A percentile compares a stretch with the other conserved stretches of the same genome.
Evolutionary conservation across 2,797 vertebrate genomes (phyloP).

Genomic region (Crypturellus tataupa): DNA sequence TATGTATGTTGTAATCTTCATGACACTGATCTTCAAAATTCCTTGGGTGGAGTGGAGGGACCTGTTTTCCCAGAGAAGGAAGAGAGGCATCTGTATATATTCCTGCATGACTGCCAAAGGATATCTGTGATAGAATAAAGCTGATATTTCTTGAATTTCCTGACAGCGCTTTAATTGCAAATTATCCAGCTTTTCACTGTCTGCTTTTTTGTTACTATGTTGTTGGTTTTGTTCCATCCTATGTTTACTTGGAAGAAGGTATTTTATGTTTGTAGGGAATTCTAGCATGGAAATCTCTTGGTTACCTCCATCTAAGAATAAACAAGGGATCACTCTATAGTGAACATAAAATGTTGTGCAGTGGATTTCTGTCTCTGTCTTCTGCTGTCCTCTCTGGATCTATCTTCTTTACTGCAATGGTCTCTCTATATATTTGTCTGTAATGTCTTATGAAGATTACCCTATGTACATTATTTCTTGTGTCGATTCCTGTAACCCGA

Average conservation of each 20-base stretch:
- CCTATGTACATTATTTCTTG: not conserved
- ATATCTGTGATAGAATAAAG: not conserved
- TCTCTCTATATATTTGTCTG: not conserved
- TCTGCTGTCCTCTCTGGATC: not conserved
- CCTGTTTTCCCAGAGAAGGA: not conserved
- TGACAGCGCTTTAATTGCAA: not conserved
- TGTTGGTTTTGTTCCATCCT: not conserved
- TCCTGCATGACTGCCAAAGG: conserved; percentile 14
- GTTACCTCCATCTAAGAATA: not conserved
- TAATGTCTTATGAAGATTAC: not conserved
- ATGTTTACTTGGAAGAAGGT: not conserved
- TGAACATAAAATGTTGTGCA: fast-evolving
- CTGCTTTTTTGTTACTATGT: not conserved
- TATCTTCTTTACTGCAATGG: not conserved
- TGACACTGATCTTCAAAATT: not conserved
- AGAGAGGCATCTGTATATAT: not conserved
- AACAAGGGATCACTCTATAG: not conserved
- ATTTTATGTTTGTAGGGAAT: not conserved
- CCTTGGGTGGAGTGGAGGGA: not conserved
- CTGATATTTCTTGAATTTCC: not conserved
- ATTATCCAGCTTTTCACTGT: not conserved
- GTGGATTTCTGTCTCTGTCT: not conserved
- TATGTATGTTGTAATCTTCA: not conserved
- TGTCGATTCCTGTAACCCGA: not conserved
- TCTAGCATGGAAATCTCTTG: not conserved